Base-by-base conservation (phyloP, 1,140 invertebrate genomes). In the Chironomus striatipennis region DNA sequence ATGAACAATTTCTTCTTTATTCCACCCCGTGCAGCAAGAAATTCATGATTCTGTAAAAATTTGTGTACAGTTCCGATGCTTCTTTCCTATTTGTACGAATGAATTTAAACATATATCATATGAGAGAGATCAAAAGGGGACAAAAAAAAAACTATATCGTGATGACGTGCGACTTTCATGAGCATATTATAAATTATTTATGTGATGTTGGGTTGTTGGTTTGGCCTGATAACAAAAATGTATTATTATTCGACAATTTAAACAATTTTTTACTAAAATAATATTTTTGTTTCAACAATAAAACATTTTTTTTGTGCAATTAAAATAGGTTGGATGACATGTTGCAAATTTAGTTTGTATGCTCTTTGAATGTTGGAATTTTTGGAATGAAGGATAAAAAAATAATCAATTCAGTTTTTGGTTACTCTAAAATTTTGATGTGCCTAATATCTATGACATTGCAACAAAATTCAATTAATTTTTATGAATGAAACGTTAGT, bases 101-200 rank as follows among this genome's bases (percentile, higher is more conserved):
- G 24, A 1, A 34, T 34, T 34, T 34, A 34, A 34, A 34, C 24
- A 34, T 34, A 2, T 34, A 34, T 34, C 24, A 34, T 34, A 34
- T 5, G 24, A 5, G 24, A 34, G 24, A 34, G 24, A 34, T 2
- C 24, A 57, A 57, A 47, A 47, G 43, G 2, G 43, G 42, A 43
- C 6, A 47, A 57, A n/a, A 15, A 57, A n/a, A 57, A 57, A 34
- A 34, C 24, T 2, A 34, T 57, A n/a, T 57, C 47, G 47, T 57
- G 47, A 57, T 57, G 47, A 57, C 47, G 47, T 57, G 47, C 1
- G 47, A 57, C n/a, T 57, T 57, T 57, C 47, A 57, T 57, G 47
- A 57, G 47, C 47, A 57, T 57, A 57, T 10, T 10, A 57, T 57
- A 57, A 57, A 57, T 57, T n/a, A 57, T 57, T 57, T 57, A 57